Percentiles rank a stretch among this genome's conserved stretches.
Conservation (phyloP, 1,140 invertebrate species). For the Pemphigus obesinymphae region DNA sequence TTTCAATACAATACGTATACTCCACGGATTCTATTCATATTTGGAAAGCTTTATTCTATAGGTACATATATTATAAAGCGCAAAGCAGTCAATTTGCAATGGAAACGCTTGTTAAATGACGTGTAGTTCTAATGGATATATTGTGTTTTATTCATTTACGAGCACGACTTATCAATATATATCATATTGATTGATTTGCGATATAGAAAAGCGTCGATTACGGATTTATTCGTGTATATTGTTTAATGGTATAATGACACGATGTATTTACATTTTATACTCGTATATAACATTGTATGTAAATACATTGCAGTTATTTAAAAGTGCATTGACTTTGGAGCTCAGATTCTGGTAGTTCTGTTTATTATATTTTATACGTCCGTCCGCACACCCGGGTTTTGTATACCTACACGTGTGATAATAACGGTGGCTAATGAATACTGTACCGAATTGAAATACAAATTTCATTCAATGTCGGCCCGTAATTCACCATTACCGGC, state of each 20-base stretch:
- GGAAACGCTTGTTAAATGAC: background rate
- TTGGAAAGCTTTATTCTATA: background rate
- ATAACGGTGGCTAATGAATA: constrained; percentile 26
- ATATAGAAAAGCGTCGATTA: no score
- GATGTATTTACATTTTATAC: no score
- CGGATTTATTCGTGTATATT: no score
- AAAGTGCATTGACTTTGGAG: no score
- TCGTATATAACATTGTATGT: no score
- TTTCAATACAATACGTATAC: background rate
- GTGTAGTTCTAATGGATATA: background rate
- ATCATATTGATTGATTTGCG: no score
- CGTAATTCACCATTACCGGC: constrained; percentile 36
- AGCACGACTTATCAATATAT: no score
- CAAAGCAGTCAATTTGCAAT: background rate
- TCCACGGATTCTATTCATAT: background rate
- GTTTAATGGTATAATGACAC: no score
- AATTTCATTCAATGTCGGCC: constrained; percentile 22
- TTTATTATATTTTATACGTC: background rate
- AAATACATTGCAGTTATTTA: no score
- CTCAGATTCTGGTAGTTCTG: constrained; percentile 8
- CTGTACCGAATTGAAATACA: no score
- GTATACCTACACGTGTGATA: background rate
- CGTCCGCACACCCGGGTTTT: no score
- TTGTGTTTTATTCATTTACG: background rate
- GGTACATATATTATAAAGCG: background rate